These are phyloP conservation scores for Mellivora capensis DNA, from an alignment of 2,113 vertebrate species.

Conservation along the genomic window DNA sequence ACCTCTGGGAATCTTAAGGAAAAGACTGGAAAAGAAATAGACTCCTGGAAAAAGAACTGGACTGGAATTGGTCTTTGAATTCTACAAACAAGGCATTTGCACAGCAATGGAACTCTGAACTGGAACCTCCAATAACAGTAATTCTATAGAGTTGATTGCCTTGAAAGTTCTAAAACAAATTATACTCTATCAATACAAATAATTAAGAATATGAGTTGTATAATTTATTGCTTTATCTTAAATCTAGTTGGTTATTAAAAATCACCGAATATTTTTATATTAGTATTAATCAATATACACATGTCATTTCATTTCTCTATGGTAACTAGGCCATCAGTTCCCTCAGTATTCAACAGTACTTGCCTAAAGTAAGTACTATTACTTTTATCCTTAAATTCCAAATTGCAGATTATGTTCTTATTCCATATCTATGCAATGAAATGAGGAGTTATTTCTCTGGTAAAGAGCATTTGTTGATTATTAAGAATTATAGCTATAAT, in stretches of 20 bases:
- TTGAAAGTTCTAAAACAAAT: neutral
- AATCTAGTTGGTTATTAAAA: neutral
- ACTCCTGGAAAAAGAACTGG: neutral
- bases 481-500: neutral
- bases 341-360: neutral
- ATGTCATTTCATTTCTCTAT: neutral
- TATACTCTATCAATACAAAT: neutral
- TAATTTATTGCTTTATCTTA: neutral
- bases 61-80: neutral
- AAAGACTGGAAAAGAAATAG: neutral
- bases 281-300: neutral
- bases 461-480: neutral
- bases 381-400: neutral
- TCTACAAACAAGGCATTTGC: neutral
- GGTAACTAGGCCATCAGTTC: neutral
- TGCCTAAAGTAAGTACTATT: neutral
- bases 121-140: neutral
- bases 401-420: neutral
- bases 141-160: neutral
- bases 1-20: neutral
- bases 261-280: neutral
- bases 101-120: neutral
- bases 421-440: neutral
- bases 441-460: neutral
- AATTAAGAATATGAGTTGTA: neutral